A percentile compares a stretch with the other conserved stretches of the same genome.
Evolutionary conservation across 2,888 invertebrate species (phyloP).

Genomic region (Gnatocerus cornutus): DNA sequence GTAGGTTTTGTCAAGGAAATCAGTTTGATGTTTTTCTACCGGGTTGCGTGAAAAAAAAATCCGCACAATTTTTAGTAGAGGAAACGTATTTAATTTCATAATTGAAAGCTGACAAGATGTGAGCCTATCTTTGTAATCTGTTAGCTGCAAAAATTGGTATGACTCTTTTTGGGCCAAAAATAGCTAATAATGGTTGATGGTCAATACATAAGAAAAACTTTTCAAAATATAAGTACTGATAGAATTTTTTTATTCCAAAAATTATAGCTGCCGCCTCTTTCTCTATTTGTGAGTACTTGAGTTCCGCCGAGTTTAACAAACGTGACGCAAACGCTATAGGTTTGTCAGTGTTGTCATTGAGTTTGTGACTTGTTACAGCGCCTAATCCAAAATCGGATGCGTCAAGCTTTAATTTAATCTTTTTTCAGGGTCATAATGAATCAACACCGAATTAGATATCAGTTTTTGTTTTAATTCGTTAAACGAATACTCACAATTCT

Average conservation of each 20-base stretch:
- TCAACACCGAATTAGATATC: not conserved
- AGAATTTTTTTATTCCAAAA: no score
- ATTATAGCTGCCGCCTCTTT: conserved; percentile 44
- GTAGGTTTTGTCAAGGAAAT: no score
- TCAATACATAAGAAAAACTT: conserved; percentile 35
- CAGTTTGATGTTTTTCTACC: no score
- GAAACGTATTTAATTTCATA: conserved; percentile 43
- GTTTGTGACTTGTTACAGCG: not conserved
- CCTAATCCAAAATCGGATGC: not conserved
- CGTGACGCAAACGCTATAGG: conserved; percentile 5
- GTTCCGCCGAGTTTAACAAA: conserved; percentile 41
- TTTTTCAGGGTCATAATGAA: not conserved
- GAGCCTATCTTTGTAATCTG: conserved; percentile 43
- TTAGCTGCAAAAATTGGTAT: conserved; percentile 46
- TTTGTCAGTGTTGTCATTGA: no score
- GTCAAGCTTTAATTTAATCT: not conserved
- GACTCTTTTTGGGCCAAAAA: conserved; percentile 42
- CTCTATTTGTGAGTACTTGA: conserved; percentile 42
- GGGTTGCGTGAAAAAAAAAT: no score
- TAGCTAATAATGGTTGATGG: conserved; percentile 36
- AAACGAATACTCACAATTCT: not conserved
- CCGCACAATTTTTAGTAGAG: conserved; percentile 1
- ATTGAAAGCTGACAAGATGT: conserved; percentile 38
- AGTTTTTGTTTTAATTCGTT: not conserved
- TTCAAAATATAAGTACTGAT: no score